Percentiles rank a stretch among this genome's conserved stretches.
Evolutionary conservation across 2,113 vertebrate species (phyloP).

Genomic region (Speoplatyrhinus poulsoni): DNA sequence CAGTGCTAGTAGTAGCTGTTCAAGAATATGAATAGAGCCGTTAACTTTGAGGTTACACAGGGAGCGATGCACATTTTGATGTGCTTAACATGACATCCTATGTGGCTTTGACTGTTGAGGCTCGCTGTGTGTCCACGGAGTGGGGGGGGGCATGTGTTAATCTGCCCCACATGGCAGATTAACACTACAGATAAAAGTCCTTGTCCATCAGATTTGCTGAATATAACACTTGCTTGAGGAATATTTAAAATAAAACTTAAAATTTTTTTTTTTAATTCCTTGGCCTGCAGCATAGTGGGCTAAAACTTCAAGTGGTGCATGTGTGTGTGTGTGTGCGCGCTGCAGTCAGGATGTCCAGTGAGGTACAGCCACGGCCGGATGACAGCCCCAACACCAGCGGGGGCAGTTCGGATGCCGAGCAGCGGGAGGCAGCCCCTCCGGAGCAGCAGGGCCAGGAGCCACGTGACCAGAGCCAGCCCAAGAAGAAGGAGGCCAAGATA

Average conservation of each 20-base stretch:
- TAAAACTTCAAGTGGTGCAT: neutral
- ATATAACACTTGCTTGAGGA: neutral
- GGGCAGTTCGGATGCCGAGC: constrained; percentile 92
- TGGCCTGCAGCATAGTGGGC: neutral
- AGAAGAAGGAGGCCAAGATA: constrained; percentile 96
- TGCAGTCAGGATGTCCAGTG: constrained; percentile 88
- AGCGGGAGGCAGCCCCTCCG: constrained; percentile 84
- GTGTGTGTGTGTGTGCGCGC: neutral
- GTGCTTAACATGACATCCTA: constrained; percentile 53
- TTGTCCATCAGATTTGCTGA: neutral
- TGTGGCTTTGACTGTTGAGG: constrained; percentile 44
- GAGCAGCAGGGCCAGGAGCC: constrained; percentile 77
- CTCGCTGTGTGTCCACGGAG: neutral
- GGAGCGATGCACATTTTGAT: constrained; percentile 38
- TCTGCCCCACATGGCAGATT: too few relatives aligned
- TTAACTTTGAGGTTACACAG: constrained; percentile 50
- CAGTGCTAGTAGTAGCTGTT: neutral
- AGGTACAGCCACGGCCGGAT: constrained; percentile 90
- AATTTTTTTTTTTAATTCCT: neutral
- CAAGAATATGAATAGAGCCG: constrained; percentile 43
- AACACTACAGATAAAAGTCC: too few relatives aligned
- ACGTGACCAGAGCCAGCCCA: constrained; percentile 89
- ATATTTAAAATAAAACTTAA: too few relatives aligned
- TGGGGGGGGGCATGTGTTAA: too few relatives aligned
- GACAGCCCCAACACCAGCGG: constrained; percentile 95